Evolutionary conservation across 2,797 vertebrate species (phyloP).

Genomic region (Sus cebifrons): DNA sequence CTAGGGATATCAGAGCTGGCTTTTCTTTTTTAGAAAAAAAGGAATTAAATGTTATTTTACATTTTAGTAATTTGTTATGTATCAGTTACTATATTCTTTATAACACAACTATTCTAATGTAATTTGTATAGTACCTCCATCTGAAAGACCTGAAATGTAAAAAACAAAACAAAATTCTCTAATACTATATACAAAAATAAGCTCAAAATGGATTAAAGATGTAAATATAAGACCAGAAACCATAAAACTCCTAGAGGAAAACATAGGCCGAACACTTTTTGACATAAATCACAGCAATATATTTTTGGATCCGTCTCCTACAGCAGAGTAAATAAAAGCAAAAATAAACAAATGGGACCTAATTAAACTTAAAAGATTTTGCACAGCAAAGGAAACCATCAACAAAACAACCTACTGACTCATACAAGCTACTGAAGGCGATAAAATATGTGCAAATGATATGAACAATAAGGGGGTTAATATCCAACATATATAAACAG

Average conservation of each 20-base stretch:
- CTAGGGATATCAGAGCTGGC: background rate
- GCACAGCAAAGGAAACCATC: background rate
- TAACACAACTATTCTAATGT: background rate
- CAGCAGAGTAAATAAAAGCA: background rate
- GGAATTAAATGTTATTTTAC: conserved; percentile 24
- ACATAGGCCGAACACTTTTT: no score
- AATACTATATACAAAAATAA: background rate
- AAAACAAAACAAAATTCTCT: background rate
- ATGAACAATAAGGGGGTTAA: no score
- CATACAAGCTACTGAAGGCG: no score
- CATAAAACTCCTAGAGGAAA: no score
- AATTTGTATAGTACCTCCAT: conserved; percentile 37
- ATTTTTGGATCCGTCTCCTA: background rate
- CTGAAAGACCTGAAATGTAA: conserved; percentile 41
- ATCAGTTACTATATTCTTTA: conserved; percentile 24
- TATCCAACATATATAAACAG: no score
- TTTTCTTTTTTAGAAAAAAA: conserved; percentile 27
- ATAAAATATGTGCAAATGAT: no score
- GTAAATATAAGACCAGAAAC: no score
- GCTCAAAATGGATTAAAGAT: no score
- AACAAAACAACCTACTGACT: no score
- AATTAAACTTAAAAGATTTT: background rate
- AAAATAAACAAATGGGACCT: background rate
- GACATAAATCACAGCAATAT: no score
- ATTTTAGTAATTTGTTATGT: background rate